Base-by-base conservation (phyloP, 2,113 vertebrate genomes). In the Hydropotes inermis region DNA sequence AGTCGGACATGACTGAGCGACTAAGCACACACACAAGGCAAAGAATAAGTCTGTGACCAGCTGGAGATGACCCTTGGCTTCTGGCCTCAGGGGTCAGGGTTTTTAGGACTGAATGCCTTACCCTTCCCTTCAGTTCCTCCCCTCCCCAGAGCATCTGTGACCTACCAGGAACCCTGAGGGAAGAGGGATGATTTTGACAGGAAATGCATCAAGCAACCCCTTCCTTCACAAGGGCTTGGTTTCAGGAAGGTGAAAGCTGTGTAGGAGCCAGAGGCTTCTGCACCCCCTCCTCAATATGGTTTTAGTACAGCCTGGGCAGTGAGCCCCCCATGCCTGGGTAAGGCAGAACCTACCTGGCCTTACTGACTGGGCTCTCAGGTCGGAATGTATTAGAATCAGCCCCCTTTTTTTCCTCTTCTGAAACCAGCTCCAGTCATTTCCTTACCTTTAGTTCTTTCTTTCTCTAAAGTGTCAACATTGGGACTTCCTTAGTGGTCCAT, bases 401-500 rank as follows among this genome's bases (percentile, higher is more conserved):
- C 16, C 9, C 61, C 47, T 14, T 47, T 43, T 88, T 47, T 88
- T 55, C 25, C 12, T 50, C 55, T 87, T 36, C 25, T 58, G 13
- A 5, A 74, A 30, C 15, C 21, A 47, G 55, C 14, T 57, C 6
- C 13, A 6, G 19, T 9, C 54, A 5, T 27, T 64, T 43, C 50
- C 36, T 88, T 93, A 27, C 11, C 8, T 45, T 87, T 21, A 16
- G 8, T n/a, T 97, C 45, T 12, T 97, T 95, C 54, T 87, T 85
- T 67, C n/a, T 87, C 28, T 7, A 17, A 45, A 36, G 19, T 9
- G 11, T 43, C 60, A 43, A 28, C 28, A 64, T 12, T 13, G 55
- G 43, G 58, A 60, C 55, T 57, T 57, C 55, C 58, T 28, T 74
- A 43, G 70, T 27, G 70, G 21, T 14, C 36, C 36, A 43, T 25